Conservation (phyloP, 2,797 vertebrate genomes). For the Rhynchotus rufescens region DNA sequence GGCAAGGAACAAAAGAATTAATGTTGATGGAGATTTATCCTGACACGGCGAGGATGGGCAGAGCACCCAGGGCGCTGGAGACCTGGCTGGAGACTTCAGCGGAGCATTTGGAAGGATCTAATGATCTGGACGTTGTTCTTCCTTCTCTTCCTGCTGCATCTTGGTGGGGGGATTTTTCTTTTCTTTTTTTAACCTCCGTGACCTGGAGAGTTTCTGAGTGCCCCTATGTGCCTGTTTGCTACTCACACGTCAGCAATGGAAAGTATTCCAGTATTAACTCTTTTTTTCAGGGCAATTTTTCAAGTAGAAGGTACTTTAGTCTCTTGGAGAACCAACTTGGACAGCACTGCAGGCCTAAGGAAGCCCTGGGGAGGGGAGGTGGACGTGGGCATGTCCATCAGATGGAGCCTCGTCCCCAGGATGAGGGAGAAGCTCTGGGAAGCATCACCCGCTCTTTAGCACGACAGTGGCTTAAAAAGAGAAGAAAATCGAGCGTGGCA, state of each 20-base stretch:
- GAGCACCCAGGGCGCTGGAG: conserved; percentile 40
- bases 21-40: conserved; percentile 70
- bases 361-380: not conserved
- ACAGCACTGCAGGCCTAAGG: not conserved
- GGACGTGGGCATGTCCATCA: not conserved
- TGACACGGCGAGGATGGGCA: conserved; percentile 48
- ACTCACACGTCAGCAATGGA: not conserved
- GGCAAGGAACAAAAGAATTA: conserved; percentile 68
- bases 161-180: not conserved
- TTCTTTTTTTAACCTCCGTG: not conserved
- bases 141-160: not conserved
- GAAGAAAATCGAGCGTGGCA: not conserved
- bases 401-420: not conserved
- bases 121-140: not conserved
- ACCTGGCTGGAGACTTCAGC: conserved; percentile 25
- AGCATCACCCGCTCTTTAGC: not conserved
- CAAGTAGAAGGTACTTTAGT: not conserved
- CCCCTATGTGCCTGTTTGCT: not conserved
- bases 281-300: not conserved
- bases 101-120: conserved; percentile 23
- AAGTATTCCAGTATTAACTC: not conserved
- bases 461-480: not conserved
- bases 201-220: not conserved
- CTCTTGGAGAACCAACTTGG: not conserved
- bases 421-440: not conserved